Evolutionary conservation across 64 coral and sea anemone species (phyloP).

Genomic region (Catalaphyllia jardinei): DNA sequence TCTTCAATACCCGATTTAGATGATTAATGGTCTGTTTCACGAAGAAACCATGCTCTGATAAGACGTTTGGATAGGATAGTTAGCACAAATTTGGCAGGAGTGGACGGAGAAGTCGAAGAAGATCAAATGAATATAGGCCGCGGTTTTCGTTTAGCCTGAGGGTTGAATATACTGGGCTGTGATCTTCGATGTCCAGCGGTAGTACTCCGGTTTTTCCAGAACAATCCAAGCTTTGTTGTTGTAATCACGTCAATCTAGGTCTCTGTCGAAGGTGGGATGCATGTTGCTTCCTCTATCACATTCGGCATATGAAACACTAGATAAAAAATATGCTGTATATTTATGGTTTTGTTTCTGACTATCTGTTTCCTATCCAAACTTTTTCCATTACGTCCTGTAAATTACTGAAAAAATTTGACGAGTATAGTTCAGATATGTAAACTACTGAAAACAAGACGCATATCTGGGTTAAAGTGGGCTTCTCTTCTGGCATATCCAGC

Average conservation of each 20-base stretch:
- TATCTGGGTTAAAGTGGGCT: too few relatives aligned
- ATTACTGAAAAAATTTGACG: constrained; percentile 39
- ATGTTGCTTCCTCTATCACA: constrained; percentile 58
- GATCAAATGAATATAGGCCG: background rate
- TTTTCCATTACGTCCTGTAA: constrained; percentile 25
- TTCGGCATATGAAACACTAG: constrained; percentile 39
- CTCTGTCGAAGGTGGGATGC: constrained; percentile 27
- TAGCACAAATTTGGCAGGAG: background rate
- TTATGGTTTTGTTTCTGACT: too few relatives aligned
- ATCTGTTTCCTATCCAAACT: constrained; percentile 36
- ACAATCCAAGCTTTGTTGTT: constrained; percentile 44
- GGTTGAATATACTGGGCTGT: background rate
- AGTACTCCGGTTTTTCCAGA: constrained; percentile 51
- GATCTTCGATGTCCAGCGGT: constrained; percentile 43
- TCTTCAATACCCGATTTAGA: background rate
- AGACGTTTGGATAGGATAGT: background rate
- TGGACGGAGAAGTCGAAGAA: too few relatives aligned
- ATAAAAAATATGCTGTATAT: too few relatives aligned
- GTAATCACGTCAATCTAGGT: constrained; percentile 64
- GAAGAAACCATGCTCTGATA: too few relatives aligned
- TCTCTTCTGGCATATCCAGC: too few relatives aligned
- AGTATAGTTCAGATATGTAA: constrained; percentile 59
- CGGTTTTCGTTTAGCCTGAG: background rate
- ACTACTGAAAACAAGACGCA: constrained; percentile 37
- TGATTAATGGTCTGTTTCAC: too few relatives aligned